These are phyloP conservation scores for zebrafish (Danio rerio) DNA, from an alignment of 2,113 vertebrate species.

Conservation along the genomic window DNA sequence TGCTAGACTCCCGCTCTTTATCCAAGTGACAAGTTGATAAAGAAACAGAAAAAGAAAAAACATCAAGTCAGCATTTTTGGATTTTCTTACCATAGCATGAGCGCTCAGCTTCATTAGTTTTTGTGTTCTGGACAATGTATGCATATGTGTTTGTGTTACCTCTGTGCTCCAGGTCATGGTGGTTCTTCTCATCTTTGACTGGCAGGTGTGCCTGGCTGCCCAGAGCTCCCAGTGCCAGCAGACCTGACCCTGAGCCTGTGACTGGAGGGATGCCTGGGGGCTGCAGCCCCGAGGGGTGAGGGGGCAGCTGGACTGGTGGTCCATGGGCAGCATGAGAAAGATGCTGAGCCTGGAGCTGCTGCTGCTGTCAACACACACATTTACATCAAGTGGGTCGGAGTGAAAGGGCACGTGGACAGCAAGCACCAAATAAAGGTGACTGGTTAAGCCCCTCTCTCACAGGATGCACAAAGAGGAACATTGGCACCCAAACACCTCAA, in stretches of 20 bases:
- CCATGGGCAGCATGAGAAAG: slow-evolving; percentile 94
- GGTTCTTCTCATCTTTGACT: slow-evolving; percentile 96
- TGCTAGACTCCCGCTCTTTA: slow-evolving; percentile 91
- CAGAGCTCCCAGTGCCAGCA: slow-evolving; percentile 89
- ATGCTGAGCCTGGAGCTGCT: slow-evolving; percentile 97
- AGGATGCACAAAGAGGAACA: background rate
- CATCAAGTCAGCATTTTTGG: slow-evolving; percentile 54
- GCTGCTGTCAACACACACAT: slow-evolving; percentile 83
- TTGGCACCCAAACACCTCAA: slow-evolving; percentile 41
- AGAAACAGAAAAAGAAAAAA: slow-evolving; percentile 54
- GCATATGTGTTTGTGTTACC: slow-evolving; percentile 72
- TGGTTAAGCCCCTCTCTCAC: slow-evolving; percentile 7
- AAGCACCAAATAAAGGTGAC: slow-evolving; percentile 15
- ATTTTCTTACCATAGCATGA: background rate
- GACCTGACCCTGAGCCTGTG: slow-evolving; percentile 85
- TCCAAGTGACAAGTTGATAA: slow-evolving; percentile 53
- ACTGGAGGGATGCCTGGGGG: slow-evolving; percentile 88
- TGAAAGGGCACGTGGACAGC: slow-evolving; percentile 61
- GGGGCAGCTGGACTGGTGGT: slow-evolving; percentile 91
- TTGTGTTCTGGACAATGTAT: background rate
- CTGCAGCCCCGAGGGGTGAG: slow-evolving; percentile 91
- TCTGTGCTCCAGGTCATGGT: slow-evolving; percentile 95
- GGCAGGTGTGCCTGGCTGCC: slow-evolving; percentile 93
- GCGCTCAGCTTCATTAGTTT: no score
- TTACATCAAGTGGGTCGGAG: slow-evolving; percentile 76